Percentiles rank a stretch among this genome's conserved stretches.
These are phyloP conservation scores for Brachymystax lenok DNA, from an alignment of 2,797 vertebrate genomes.

Conservation along the genomic window DNA sequence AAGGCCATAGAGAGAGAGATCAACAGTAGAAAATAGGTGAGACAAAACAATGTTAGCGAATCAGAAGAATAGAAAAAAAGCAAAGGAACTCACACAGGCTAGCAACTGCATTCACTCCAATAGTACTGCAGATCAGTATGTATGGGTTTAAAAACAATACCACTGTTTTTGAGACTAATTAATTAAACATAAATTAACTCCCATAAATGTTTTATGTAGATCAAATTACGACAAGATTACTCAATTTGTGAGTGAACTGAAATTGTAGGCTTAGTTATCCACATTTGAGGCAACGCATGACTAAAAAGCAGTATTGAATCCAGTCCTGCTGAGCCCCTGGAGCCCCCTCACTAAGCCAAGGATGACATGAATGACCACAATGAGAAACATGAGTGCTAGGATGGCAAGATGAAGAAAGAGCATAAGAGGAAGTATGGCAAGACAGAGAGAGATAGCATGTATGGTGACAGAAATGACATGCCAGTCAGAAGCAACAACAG, in stretches of 20 bases:
- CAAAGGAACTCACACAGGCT: constrained; percentile 33
- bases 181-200: too few relatives aligned
- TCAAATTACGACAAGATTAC: not conserved
- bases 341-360: not conserved
- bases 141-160: too few relatives aligned
- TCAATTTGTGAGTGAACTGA: not conserved
- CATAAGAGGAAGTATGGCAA: too few relatives aligned
- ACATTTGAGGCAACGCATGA: not conserved
- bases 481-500: too few relatives aligned
- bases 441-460: too few relatives aligned
- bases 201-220: too few relatives aligned
- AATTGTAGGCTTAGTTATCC: not conserved
- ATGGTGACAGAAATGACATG: too few relatives aligned
- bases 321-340: constrained; percentile 39
- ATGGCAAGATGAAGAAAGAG: not conserved
- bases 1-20: constrained; percentile 82
- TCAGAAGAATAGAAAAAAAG: constrained; percentile 37
- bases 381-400: not conserved
- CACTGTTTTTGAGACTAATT: too few relatives aligned
- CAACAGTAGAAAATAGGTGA: constrained; percentile 63
- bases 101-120: constrained; percentile 30
- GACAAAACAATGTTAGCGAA: constrained; percentile 24
- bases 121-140: too few relatives aligned
- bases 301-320: constrained; percentile 13
- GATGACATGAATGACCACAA: constrained; percentile 39